Percentiles rank a stretch among this genome's conserved stretches.
These are phyloP conservation scores for Heliconius aoede DNA, from an alignment of 2,888 invertebrate species.

Conservation along the genomic window DNA sequence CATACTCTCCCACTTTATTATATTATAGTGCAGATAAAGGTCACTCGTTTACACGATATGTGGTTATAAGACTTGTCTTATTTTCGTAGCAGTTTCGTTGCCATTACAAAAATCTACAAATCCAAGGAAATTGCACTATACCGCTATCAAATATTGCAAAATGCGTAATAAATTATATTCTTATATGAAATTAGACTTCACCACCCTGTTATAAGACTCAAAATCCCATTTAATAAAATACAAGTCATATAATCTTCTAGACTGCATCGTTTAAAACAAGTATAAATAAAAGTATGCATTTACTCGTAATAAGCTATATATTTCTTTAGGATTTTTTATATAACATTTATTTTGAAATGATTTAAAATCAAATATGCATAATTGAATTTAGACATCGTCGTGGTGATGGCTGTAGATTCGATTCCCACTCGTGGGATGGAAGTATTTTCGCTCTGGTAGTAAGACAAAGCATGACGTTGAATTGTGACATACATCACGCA, in stretches of 20 bases:
- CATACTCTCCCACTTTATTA: too few relatives aligned
- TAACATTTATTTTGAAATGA: too few relatives aligned
- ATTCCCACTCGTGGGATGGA: too few relatives aligned
- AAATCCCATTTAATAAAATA: slow-evolving; percentile 22
- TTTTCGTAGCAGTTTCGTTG: not conserved
- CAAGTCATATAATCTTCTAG: slow-evolving; percentile 27
- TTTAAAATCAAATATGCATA: too few relatives aligned
- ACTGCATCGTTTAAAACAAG: slow-evolving; percentile 27
- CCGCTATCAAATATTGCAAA: slow-evolving; percentile 60
- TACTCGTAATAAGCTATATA: not conserved
- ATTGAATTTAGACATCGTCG: too few relatives aligned
- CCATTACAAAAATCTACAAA: slow-evolving; percentile 47
- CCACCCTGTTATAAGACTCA: slow-evolving; percentile 17
- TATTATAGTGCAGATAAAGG: too few relatives aligned
- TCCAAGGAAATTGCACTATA: slow-evolving; percentile 61
- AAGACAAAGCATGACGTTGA: too few relatives aligned
- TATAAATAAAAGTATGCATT: not conserved
- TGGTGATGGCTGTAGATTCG: too few relatives aligned
- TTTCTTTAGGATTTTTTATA: not conserved
- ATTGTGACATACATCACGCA: too few relatives aligned
- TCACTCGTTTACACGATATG: too few relatives aligned
- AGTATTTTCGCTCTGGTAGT: too few relatives aligned
- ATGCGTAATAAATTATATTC: slow-evolving; percentile 48
- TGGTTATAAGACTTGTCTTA: too few relatives aligned
- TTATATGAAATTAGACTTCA: slow-evolving; percentile 27